Base-by-base conservation (phyloP, 1,140 invertebrate species). In the Polypedilum vanderplanki region DNA sequence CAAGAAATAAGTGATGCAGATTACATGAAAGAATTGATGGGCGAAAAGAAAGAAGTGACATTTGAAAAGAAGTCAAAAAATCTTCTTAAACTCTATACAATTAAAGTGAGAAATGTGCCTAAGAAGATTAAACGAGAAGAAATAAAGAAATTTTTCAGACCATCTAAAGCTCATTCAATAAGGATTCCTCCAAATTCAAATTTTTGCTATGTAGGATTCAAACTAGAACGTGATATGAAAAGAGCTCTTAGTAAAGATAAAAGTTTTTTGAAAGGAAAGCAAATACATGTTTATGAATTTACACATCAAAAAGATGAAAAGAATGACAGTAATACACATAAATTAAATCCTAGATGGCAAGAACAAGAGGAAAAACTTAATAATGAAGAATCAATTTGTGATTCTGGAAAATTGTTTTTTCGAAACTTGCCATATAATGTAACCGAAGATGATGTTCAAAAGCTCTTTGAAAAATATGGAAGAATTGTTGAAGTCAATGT, bases 371-470 rank as follows among this genome's bases (percentile, higher is more conserved):
- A 91, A 57, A 83, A 85, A 22, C 79, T 92, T 7, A 88, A 89
- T 79, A 87, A 89, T 78, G 91, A 93, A 82, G 94, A 96, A 82
- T 87, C 86, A 76, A 91, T 97, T 75, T 92, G 89, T 1, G 94
- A 96, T 83, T 95, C 96, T 78, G 98, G 98, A 2, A 88, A 92
- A 77, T 92, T 99, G 77, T 99, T 97, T 87, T 86, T 98, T 10
- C 86, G 98, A 77, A 99, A 99, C 87, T 84, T 99, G 17, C 83
- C 94, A 0, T 99, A 98, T 82, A 88, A 90, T 1, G 89, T 90
- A 4, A 96, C 90, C 0, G 96, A 98, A 85, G 90, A 94, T 77
- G 94, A 98, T 79, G 80, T 99, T 12, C 89, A 90, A 79, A 83
- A 87, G 77, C 77, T 96, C 0, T 99, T 99, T 87, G 87, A 90